Percentiles rank a stretch among this genome's conserved stretches.
These are phyloP conservation scores for Zaprionus africanus DNA, from an alignment of 1,140 invertebrate species.

Conservation along the genomic window DNA sequence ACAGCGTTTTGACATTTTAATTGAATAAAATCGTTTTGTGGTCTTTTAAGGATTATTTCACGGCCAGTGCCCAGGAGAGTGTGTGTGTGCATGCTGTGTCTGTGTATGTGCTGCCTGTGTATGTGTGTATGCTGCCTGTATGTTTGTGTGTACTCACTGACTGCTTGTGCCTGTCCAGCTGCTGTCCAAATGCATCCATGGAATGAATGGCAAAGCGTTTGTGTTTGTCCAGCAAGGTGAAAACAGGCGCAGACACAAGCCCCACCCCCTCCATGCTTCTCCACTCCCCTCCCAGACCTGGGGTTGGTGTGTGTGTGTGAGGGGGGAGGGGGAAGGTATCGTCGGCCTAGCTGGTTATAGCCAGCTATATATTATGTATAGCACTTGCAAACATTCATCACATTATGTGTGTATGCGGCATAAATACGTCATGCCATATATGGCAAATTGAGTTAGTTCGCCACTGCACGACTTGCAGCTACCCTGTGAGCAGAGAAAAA, in stretches of 20 bases:
- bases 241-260: constrained; percentile 44
- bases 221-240: constrained; percentile 50
- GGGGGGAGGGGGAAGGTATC: background rate
- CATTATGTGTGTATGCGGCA: constrained; percentile 33
- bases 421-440: background rate
- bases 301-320: background rate
- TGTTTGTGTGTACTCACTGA: constrained; percentile 28
- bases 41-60: constrained; percentile 82
- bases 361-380: constrained; percentile 6
- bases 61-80: constrained; percentile 58
- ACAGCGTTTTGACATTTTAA: constrained; percentile 82
- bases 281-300: constrained; percentile 18
- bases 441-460: background rate
- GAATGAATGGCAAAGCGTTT: constrained; percentile 49
- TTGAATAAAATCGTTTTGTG: constrained; percentile 83
- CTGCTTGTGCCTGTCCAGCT: constrained; percentile 38
- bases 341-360: background rate
- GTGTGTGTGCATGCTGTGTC: constrained; percentile 5
- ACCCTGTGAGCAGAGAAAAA: background rate
- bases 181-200: constrained; percentile 49
- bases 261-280: background rate
- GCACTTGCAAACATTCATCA: constrained; percentile 29
- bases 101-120: constrained; percentile 12
- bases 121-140: constrained; percentile 24
- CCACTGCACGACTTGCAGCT: background rate